These are phyloP conservation scores for Choloepus hoffmanni DNA, from an alignment of 2,113 vertebrate species.

Conservation along the genomic window DNA sequence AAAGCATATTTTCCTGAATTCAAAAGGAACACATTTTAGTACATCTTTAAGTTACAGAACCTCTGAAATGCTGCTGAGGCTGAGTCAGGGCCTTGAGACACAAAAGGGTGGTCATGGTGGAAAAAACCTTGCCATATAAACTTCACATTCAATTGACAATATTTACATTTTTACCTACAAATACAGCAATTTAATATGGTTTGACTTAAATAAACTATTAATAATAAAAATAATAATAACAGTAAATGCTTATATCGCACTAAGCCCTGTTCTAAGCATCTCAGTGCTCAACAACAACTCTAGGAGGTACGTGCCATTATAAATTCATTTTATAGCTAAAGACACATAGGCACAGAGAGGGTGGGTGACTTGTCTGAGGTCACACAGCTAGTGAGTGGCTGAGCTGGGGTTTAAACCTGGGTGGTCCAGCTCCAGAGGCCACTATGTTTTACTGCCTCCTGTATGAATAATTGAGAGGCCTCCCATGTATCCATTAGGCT, in stretches of 20 bases:
- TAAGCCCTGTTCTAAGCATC: not conserved
- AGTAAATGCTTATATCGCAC: not conserved
- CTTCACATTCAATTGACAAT: not conserved
- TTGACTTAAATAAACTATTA: constrained; percentile 43
- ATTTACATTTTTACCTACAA: not conserved
- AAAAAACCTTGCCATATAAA: constrained; percentile 3
- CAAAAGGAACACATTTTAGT: not conserved
- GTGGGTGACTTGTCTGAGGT: not conserved
- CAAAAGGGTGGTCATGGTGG: not conserved
- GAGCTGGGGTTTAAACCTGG: not conserved
- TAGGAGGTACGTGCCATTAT: not conserved
- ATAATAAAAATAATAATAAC: not conserved
- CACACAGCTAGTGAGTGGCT: not conserved
- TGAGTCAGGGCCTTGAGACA: not conserved
- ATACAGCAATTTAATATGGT: constrained; percentile 12
- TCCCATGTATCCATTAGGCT: not conserved
- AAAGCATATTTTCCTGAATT: not conserved
- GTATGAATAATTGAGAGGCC: not conserved
- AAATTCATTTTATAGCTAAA: constrained; percentile 12
- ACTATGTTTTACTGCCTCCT: not conserved
- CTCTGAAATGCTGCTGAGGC: not conserved
- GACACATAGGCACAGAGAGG: constrained; percentile 54
- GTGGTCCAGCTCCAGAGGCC: not conserved
- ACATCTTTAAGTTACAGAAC: not conserved
- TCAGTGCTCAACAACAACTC: not conserved